Percentiles rank a stretch among this genome's conserved stretches.
Evolutionary conservation across 2,113 vertebrate species (phyloP).

Genomic region (Eidolon helvum): DNA sequence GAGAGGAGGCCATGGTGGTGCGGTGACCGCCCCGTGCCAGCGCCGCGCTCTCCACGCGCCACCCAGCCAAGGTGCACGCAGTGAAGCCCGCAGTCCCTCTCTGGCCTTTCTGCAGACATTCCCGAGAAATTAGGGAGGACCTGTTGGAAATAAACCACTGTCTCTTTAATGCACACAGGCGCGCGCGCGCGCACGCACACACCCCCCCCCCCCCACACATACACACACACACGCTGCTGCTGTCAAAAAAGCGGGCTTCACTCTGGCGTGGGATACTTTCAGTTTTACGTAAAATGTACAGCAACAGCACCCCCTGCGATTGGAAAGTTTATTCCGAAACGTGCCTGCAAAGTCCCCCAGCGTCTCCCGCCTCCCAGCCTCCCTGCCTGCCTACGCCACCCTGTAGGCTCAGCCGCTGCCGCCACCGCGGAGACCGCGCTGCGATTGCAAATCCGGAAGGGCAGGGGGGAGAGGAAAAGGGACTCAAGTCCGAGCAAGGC

Average conservation of each 20-base stretch:
- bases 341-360: slow-evolving; percentile 72
- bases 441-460: slow-evolving; percentile 36
- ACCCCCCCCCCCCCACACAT: background rate
- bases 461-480: background rate
- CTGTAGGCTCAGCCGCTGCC: slow-evolving; percentile 24
- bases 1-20: slow-evolving; percentile 18
- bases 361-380: slow-evolving; percentile 70
- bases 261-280: slow-evolving; percentile 80
- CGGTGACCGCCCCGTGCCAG: background rate
- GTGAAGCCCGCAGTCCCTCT: background rate
- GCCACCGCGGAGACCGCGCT: slow-evolving; percentile 19
- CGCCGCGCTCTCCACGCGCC: background rate
- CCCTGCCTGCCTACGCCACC: slow-evolving; percentile 53
- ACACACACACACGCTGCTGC: slow-evolving; percentile 49
- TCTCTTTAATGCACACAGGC: slow-evolving; percentile 73
- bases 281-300: slow-evolving; percentile 81
- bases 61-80: background rate
- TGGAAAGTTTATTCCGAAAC: slow-evolving; percentile 81
- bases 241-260: slow-evolving; percentile 77
- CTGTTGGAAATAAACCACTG: slow-evolving; percentile 81
- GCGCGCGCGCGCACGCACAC: background rate
- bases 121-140: slow-evolving; percentile 74
- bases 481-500: background rate
- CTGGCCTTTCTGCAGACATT: background rate
- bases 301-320: slow-evolving; percentile 82